A percentile compares a stretch with the other conserved stretches of the same genome.
These are phyloP conservation scores for Crocuta crocuta DNA, from an alignment of 2,113 vertebrate species.

Conservation along the genomic window DNA sequence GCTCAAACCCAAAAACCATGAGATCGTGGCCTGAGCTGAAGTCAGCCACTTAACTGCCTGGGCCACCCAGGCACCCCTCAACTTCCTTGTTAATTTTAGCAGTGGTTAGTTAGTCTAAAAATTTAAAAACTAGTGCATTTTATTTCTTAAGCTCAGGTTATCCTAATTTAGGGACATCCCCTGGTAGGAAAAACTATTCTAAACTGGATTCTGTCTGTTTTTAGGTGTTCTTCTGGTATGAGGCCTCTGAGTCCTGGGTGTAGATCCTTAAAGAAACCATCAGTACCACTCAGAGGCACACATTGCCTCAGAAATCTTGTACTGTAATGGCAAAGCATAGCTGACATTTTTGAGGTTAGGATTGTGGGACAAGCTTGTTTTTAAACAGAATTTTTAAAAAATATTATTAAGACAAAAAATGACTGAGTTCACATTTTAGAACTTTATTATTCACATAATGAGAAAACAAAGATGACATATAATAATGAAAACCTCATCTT, in stretches of 20 bases:
- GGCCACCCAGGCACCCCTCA: neutral
- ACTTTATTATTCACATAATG: neutral
- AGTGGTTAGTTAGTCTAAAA: neutral
- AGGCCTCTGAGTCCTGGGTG: neutral
- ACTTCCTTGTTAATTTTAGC: constrained; percentile 36
- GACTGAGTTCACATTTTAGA: neutral
- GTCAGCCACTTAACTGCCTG: too few species aligned
- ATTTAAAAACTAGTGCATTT: constrained; percentile 15
- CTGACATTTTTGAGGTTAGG: constrained; percentile 48
- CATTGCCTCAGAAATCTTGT: neutral
- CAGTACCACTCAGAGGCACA: neutral
- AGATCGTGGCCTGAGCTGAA: too few species aligned
- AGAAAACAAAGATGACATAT: constrained; percentile 15
- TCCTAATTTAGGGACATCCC: neutral
- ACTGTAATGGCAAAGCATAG: neutral
- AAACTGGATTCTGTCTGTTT: neutral
- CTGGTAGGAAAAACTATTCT: constrained; percentile 3
- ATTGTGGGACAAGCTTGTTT: constrained; percentile 26
- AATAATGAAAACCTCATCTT: neutral
- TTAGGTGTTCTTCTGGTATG: neutral
- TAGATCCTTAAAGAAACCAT: neutral
- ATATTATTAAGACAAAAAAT: neutral
- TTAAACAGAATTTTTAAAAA: neutral
- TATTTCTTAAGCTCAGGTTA: neutral
- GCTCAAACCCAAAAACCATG: too few species aligned